Percentiles rank a stretch among this genome's conserved stretches.
Conservation (phyloP, 2,888 invertebrate species). For the Pterostichus niger region DNA sequence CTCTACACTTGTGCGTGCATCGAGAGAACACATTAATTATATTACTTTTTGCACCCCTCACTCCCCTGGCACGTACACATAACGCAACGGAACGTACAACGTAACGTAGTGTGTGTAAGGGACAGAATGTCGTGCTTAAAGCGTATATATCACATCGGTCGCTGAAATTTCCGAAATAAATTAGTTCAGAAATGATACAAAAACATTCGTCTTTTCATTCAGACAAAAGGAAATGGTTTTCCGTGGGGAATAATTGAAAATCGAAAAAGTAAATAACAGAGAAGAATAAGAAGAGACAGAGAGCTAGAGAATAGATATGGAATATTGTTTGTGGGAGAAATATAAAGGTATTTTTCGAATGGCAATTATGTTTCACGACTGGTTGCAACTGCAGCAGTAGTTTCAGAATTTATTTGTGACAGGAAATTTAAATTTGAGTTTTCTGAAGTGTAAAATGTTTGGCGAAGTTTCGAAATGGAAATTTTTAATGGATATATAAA, state of each 20-base stretch:
- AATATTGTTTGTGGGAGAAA: conserved; percentile 6
- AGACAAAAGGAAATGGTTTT: conserved; percentile 55
- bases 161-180: conserved; percentile 63
- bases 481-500: conserved; percentile 13
- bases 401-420: conserved; percentile 1
- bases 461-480: not conserved
- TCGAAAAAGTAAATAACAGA: conserved; percentile 62
- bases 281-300: not conserved
- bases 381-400: conserved; percentile 17
- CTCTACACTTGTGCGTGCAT: conserved; percentile 41
- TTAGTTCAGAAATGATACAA: conserved; percentile 65
- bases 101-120: conserved; percentile 26
- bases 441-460: conserved; percentile 9
- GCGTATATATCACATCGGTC: conserved; percentile 58
- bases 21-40: conserved; percentile 55
- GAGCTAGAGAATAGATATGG: not conserved
- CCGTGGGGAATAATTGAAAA: conserved; percentile 59
- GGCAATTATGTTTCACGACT: conserved; percentile 34
- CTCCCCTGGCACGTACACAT: conserved; percentile 1
- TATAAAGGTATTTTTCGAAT: conserved; percentile 22
- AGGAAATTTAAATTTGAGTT: conserved; percentile 23
- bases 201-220: conserved; percentile 62
- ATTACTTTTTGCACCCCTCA: conserved; percentile 53
- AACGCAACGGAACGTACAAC: conserved; percentile 3
- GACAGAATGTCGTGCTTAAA: conserved; percentile 42